Evolutionary conservation across 2,888 invertebrate species (phyloP), one percentile per base, ranked within the genome.

Genomic region (Xiphydria camelus): DNA sequence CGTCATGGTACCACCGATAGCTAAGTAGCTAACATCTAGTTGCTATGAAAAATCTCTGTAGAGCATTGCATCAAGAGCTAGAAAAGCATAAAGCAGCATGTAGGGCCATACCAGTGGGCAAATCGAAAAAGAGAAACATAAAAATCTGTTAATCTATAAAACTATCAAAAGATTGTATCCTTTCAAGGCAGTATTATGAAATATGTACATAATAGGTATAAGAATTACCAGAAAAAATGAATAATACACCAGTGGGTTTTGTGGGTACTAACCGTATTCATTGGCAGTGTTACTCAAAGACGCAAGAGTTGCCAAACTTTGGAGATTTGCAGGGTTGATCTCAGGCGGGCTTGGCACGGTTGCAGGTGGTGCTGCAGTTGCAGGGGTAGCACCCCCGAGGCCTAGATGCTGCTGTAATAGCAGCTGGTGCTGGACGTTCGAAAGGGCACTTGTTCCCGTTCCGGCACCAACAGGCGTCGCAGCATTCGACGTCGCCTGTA

Each of bases 221-320:
- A 15, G 9, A 23, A 10, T 25, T 26, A 4, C 12, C 9, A 9
- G 41, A 25, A 29, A 20, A 12, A 42, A 35, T 31, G 34, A 9
- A 35, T 5, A n/a, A 37, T 20, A 41, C n/a, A n/a, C n/a, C n/a
- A n/a, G n/a, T n/a, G n/a, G n/a, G n/a, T n/a, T n/a, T n/a, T n/a
- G 12, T 12, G 41, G 58, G 59, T 56, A 63, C 66, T 61, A 52
- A 74, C 73, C 74, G 62, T 75, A 74, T 66, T 74, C 75, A 72
- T 70, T 66, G 51, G 73, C 71, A 41, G 68, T 67, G 60, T 77
- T 70, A 61, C 75, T 67, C 57, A 72, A 61, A 55, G 73, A 68
- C 56, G 67, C 74, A 41, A 88, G 80, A 22, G 88, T 84, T 39
- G 88, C 88, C 45, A 89, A 80, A 48, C 80, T 78, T 60, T 82